Conservation (phyloP, 2,888 invertebrate species). For the Podotricha telesiphe region DNA sequence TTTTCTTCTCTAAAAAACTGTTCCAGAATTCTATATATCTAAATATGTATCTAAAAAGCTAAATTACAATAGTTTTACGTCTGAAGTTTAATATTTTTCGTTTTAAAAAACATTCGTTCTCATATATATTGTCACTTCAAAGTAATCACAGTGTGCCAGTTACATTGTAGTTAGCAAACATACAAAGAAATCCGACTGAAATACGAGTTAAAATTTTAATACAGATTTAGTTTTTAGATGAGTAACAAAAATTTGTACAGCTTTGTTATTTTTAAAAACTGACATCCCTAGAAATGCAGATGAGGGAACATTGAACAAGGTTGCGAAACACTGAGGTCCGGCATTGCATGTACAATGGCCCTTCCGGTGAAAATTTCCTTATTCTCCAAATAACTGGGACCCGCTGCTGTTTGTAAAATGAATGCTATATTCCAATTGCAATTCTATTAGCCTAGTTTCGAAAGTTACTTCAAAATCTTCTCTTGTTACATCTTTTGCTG, state of each 20-base stretch:
- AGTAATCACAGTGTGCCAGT: slow-evolving; percentile 17
- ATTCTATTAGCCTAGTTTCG: slow-evolving; percentile 19
- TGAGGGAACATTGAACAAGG: slow-evolving; percentile 11
- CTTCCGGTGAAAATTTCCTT: slow-evolving; percentile 31
- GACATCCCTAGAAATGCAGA: slow-evolving; percentile 27
- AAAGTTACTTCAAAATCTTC: slow-evolving; percentile 1
- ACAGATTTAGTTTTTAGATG: neutral
- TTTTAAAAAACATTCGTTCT: neutral
- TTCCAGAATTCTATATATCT: too few species aligned
- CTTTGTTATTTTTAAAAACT: neutral
- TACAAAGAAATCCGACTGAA: neutral
- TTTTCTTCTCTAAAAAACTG: too few species aligned
- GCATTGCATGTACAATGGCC: slow-evolving; percentile 26
- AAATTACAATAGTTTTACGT: neutral
- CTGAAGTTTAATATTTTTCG: neutral
- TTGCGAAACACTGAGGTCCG: slow-evolving; percentile 18
- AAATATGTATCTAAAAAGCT: neutral
- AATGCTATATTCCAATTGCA: slow-evolving; percentile 28
- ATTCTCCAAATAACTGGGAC: slow-evolving; percentile 29
- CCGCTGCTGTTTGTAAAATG: slow-evolving; percentile 28
- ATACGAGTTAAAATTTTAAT: neutral
- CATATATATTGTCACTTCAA: neutral
- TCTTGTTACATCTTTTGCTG: slow-evolving; percentile 4
- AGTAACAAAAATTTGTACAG: neutral
- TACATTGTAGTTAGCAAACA: neutral